Conservation (phyloP, 2,797 vertebrate species). For the Sebastes flavidus region DNA sequence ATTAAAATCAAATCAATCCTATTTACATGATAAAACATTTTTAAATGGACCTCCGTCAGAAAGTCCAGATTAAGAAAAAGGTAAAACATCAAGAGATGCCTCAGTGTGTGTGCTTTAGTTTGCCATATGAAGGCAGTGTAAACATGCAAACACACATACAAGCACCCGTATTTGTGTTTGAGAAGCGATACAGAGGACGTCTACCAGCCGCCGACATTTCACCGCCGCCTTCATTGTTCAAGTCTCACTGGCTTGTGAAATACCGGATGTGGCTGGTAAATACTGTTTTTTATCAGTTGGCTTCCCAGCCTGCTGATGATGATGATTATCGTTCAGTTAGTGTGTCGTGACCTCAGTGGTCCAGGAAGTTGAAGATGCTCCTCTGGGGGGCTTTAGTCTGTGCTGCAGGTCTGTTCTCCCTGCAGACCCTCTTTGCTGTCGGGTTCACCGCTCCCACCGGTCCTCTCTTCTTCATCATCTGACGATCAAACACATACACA, state of each 20-base stretch:
- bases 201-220: background rate
- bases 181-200: background rate
- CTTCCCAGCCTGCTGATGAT: background rate
- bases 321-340: background rate
- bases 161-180: background rate
- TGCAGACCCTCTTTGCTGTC: slow-evolving; percentile 77
- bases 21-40: slow-evolving; percentile 81
- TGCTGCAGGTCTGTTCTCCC: slow-evolving; percentile 32
- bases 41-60: background rate
- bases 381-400: slow-evolving; percentile 57
- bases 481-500: background rate
- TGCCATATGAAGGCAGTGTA: background rate
- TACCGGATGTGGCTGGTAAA: background rate
- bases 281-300: background rate
- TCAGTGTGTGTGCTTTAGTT: slow-evolving; percentile 2
- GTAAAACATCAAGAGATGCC: background rate
- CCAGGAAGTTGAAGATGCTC: slow-evolving; percentile 84
- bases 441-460: slow-evolving; percentile 48
- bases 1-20: slow-evolving; percentile 49
- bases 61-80: background rate
- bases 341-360: slow-evolving; percentile 64
- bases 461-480: slow-evolving; percentile 79
- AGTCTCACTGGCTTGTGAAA: background rate
- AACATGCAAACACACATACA: background rate
- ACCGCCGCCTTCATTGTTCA: background rate